A percentile compares a stretch with the other conserved stretches of the same genome.
Conservation (phyloP, 2,888 invertebrate genomes). For the Synanthedon andrenaeformis region DNA sequence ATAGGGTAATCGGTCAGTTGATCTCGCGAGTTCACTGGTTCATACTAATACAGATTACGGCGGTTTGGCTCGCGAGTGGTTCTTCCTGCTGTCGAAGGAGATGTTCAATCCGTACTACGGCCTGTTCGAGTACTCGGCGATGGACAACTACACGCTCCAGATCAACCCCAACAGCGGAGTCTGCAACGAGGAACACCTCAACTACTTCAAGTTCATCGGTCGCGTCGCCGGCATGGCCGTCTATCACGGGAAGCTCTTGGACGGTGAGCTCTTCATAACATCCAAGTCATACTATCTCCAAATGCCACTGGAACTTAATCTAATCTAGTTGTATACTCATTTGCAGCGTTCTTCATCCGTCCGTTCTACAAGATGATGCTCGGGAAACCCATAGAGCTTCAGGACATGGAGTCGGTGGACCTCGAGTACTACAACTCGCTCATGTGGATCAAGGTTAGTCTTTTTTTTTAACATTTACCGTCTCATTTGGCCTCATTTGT, state of each 20-base stretch:
- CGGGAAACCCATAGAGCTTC: constrained; percentile 90
- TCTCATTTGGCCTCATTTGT: background rate
- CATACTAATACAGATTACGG: constrained; percentile 83
- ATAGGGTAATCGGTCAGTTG: no score
- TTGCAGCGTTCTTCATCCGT: constrained; percentile 96
- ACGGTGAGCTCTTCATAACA: constrained; percentile 84
- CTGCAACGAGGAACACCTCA: constrained; percentile 97
- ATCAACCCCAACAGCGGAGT: constrained; percentile 98
- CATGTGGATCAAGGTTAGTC: constrained; percentile 84
- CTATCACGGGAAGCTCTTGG: constrained; percentile 97
- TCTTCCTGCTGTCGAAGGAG: constrained; percentile 97
- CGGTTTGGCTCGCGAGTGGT: constrained; percentile 97
- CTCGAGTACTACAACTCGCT: constrained; percentile 98
- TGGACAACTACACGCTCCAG: constrained; percentile 99
- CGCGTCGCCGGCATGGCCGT: constrained; percentile 99
- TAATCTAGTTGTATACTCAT: background rate
- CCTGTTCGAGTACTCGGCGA: constrained; percentile 98
- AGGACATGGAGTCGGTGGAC: constrained; percentile 99
- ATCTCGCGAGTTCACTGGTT: no score
- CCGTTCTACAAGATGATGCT: constrained; percentile 99
- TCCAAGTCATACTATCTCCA: no score
- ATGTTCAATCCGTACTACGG: constrained; percentile 99
- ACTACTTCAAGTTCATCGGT: constrained; percentile 99
- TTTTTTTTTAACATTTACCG: background rate
- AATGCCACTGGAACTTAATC: no score